phyloP scores from a whole-genome alignment of 2,113 vertebrate genomes.

The Petrocephalus microphthalmus region DNA sequence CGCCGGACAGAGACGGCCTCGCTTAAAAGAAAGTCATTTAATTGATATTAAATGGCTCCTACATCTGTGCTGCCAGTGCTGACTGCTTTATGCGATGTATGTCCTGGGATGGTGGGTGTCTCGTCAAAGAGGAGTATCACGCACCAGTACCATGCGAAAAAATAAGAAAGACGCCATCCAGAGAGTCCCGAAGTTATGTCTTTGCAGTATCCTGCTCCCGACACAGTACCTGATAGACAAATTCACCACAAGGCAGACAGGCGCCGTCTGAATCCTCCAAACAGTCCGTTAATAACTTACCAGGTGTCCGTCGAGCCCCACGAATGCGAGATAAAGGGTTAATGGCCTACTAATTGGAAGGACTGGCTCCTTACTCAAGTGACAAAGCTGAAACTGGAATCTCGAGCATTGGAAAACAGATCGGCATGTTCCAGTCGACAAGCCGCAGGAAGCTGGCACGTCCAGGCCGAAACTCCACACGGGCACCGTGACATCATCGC shows the following conservation, averaged over 20 bases:
- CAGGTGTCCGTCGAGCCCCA: neutral
- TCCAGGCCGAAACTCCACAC: neutral
- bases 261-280: neutral
- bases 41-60: neutral
- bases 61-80: neutral
- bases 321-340: neutral
- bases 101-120: neutral
- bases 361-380: neutral
- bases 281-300: neutral
- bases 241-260: neutral
- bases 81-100: neutral
- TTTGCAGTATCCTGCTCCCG: neutral
- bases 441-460: neutral
- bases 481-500: conserved; percentile 10
- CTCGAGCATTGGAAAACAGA: neutral
- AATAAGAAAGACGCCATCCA: neutral
- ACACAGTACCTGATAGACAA: neutral
- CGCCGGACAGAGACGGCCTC: neutral
- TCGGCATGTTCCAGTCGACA: neutral
- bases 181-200: neutral
- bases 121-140: neutral
- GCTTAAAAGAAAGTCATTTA: neutral
- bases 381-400: neutral
- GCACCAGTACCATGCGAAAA: neutral
- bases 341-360: neutral